These are phyloP conservation scores for Oryzias javanicus DNA, from an alignment of 2,113 vertebrate genomes.

Conservation along the genomic window DNA sequence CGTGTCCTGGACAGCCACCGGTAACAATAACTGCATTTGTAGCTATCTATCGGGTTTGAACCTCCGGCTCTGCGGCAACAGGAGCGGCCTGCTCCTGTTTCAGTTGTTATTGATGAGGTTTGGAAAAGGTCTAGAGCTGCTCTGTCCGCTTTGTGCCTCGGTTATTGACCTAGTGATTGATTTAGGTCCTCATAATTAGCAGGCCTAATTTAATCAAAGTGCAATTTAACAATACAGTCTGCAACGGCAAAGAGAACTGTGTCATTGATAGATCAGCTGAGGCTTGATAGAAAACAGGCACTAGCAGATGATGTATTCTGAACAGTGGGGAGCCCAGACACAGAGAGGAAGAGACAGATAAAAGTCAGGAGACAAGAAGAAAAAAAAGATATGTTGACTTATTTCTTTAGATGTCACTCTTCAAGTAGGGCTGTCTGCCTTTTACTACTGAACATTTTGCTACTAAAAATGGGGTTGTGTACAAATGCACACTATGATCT, in stretches of 20 bases:
- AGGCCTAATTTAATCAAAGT: conserved; percentile 82
- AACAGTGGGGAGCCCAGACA: conserved; percentile 31
- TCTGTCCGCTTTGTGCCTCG: conserved; percentile 66
- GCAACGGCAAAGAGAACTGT: conserved; percentile 69
- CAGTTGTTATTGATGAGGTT: conserved; percentile 76
- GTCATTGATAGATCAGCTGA: conserved; percentile 80
- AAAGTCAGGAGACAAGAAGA: conserved; percentile 25
- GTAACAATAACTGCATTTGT: conserved; percentile 73
- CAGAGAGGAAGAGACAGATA: conserved; percentile 27
- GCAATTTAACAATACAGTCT: conserved; percentile 80
- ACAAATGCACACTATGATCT: conserved; percentile 74
- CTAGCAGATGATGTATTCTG: conserved; percentile 70
- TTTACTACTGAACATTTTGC: conserved; percentile 15
- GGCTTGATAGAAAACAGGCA: conserved; percentile 73
- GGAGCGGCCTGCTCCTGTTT: conserved; percentile 58
- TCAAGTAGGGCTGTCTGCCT: conserved; percentile 21
- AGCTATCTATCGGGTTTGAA: conserved; percentile 72
- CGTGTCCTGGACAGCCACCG: conserved; percentile 61
- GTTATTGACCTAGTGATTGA: conserved; percentile 82
- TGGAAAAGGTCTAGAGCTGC: conserved; percentile 62
- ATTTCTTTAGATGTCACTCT: conserved; percentile 46
- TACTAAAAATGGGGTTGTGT: conserved; percentile 45
- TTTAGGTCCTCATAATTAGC: conserved; percentile 84
- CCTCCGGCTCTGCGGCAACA: conserved; percentile 51
- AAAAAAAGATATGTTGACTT: conserved; percentile 24